Percentiles rank a stretch among this genome's conserved stretches.
These are phyloP conservation scores for Styela clava DNA, from an alignment of 23 tunicate genomes.

Conservation along the genomic window DNA sequence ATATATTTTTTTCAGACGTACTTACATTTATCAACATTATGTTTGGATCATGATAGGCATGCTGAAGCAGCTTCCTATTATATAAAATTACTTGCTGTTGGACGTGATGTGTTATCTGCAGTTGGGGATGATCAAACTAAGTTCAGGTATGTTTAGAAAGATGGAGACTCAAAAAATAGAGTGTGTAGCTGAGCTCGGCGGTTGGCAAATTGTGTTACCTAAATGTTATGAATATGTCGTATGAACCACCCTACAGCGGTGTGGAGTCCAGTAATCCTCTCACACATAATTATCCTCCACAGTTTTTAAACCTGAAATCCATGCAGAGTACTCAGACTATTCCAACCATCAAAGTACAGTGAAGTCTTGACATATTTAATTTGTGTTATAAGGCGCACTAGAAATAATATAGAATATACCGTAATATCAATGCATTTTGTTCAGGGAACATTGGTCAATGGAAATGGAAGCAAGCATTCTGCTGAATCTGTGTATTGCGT, in stretches of 20 bases:
- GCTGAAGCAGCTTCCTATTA: conserved; percentile 42
- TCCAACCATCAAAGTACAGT: too few species aligned
- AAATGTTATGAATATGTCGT: too few species aligned
- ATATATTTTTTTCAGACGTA: conserved; percentile 12
- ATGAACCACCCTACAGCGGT: too few species aligned
- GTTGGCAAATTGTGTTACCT: background rate
- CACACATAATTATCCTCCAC: too few species aligned
- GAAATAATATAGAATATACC: too few species aligned
- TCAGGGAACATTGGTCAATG: conserved; percentile 61
- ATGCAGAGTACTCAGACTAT: too few species aligned
- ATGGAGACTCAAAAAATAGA: background rate
- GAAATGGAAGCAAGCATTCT: conserved; percentile 42
- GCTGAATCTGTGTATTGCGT: conserved; percentile 45
- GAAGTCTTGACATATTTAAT: too few species aligned
- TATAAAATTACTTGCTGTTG: conserved; percentile 34
- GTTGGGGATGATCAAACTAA: conserved; percentile 30
- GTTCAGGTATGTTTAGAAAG: too few species aligned
- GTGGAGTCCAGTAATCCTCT: too few species aligned
- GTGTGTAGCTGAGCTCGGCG: background rate
- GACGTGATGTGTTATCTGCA: conserved; percentile 32
- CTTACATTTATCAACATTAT: conserved; percentile 9
- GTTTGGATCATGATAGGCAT: conserved; percentile 30
- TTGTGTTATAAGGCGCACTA: too few species aligned
- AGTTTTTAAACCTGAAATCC: too few species aligned
- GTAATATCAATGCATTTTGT: too few species aligned